A percentile compares a stretch with the other conserved stretches of the same genome.
These are phyloP conservation scores for Stenurella melanura DNA, from an alignment of 2,888 invertebrate species.

Conservation along the genomic window DNA sequence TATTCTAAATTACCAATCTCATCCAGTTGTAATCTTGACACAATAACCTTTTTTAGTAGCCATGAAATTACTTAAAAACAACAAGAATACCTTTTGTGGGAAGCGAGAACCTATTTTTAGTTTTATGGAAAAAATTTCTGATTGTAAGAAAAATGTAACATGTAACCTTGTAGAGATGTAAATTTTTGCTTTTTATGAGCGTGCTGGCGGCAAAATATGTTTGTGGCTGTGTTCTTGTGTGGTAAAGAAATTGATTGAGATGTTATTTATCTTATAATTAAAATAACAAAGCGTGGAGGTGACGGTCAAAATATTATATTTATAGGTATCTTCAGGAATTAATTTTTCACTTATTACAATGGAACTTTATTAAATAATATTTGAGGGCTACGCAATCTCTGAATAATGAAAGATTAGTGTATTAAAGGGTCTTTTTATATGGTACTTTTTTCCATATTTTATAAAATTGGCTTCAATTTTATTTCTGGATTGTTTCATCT, in stretches of 20 bases:
- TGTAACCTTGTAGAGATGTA: slow-evolving; percentile 19
- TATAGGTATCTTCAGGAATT: neutral
- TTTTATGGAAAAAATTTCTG: slow-evolving; percentile 27
- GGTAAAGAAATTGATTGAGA: slow-evolving; percentile 16
- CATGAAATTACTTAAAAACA: slow-evolving; percentile 59
- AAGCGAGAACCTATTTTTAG: slow-evolving; percentile 38
- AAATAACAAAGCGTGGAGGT: slow-evolving; percentile 18
- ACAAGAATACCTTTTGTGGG: slow-evolving; percentile 49
- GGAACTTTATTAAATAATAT: neutral
- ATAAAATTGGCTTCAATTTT: too few relatives aligned
- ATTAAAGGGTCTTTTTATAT: too few relatives aligned
- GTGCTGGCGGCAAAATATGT: slow-evolving; percentile 18
- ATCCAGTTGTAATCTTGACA: slow-evolving; percentile 59
- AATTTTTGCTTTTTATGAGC: slow-evolving; percentile 16
- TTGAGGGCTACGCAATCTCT: neutral
- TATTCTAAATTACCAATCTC: slow-evolving; percentile 58
- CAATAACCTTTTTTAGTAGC: slow-evolving; percentile 59
- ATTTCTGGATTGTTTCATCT: too few relatives aligned
- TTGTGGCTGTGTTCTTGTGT: slow-evolving; percentile 20
- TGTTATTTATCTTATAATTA: slow-evolving; percentile 26
- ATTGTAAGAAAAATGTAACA: neutral
- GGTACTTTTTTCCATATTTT: too few relatives aligned
- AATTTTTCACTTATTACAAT: neutral
- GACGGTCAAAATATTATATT: neutral
- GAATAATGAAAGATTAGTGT: too few relatives aligned